Base-by-base conservation (phyloP, 2,797 vertebrate genomes). In the Ctenosaura bakeri region DNA sequence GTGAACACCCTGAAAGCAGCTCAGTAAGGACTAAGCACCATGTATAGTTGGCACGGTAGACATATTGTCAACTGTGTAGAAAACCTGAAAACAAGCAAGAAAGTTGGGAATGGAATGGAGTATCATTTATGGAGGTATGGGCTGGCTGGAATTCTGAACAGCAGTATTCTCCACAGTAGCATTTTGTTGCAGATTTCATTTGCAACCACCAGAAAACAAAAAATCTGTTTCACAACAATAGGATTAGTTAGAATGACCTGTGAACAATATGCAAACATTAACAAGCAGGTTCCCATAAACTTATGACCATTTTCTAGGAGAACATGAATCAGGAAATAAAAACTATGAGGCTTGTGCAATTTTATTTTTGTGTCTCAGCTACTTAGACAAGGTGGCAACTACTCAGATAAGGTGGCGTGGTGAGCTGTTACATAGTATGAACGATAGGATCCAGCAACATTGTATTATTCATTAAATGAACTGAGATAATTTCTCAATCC, bases 391-490 rank as follows among this genome's bases (percentile, higher is more conserved):
- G 18, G 62, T 22, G 78, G 84, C 32, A 35, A n/a, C 46, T 32
- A 38, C 2, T 7, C 38, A 12, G 54, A 22, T 26, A 12, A 2
- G 18, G 62, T 22, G 78, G 84, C 24, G 0, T 32, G 20, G 52
- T 46, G 50, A 5, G 54, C 66, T 29, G 1, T 1, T 52, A 62
- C 73, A 56, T 12, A 5, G 1, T 84, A 38, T 0, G 82, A 5
- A 3, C 7, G 88, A 42, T 32, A 81, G 38, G 62, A 62, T 66
- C 42, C 26, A 77, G 93, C 80, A 18, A 56, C 64, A 89, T 71
- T 85, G 64, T 69, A 69, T 69, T 69, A 69, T 69, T 69, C 29
- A 69, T 69, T 69, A 69, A 29, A 69, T 4, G 9, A 29, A 69
- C 12, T 32, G 12, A 69, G 66, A 69, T 29, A 32, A 32, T 69